Conservation (phyloP, 2,797 vertebrate genomes). For the Acanthornis magna region DNA sequence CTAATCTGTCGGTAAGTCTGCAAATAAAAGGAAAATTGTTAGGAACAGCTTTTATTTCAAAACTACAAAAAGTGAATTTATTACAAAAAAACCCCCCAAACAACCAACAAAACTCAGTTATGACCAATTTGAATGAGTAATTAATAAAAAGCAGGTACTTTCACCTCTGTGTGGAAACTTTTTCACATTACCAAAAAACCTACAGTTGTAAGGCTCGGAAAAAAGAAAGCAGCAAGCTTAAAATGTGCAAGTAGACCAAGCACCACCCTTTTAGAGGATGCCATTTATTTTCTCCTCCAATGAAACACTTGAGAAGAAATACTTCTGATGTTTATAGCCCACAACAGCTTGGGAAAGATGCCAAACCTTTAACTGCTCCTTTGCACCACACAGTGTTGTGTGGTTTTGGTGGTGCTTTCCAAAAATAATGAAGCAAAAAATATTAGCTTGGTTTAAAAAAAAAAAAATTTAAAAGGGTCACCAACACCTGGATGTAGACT, state of each 20-base stretch:
- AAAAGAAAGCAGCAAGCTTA: background rate
- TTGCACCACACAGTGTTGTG: background rate
- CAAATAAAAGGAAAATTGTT: slow-evolving; percentile 38
- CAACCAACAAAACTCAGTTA: background rate
- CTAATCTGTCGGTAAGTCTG: slow-evolving; percentile 94
- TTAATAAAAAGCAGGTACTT: background rate
- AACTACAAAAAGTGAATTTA: background rate
- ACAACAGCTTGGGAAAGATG: background rate
- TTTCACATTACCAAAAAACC: background rate
- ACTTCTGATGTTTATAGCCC: background rate
- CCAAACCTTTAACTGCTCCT: background rate
- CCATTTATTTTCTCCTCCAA: background rate
- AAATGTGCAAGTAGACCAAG: background rate
- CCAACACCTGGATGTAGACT: background rate
- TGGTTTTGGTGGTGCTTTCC: background rate
- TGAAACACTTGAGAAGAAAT: background rate
- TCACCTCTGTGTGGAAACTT: background rate
- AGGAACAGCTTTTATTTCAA: background rate
- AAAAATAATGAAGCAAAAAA: background rate
- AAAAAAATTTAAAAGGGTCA: too few species aligned
- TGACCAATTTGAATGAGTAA: background rate
- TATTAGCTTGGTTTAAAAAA: background rate
- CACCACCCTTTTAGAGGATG: background rate
- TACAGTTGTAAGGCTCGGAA: background rate
- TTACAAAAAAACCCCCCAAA: background rate